Conservation (phyloP, 2,797 vertebrate genomes). For the Rhinoraja longicauda region DNA sequence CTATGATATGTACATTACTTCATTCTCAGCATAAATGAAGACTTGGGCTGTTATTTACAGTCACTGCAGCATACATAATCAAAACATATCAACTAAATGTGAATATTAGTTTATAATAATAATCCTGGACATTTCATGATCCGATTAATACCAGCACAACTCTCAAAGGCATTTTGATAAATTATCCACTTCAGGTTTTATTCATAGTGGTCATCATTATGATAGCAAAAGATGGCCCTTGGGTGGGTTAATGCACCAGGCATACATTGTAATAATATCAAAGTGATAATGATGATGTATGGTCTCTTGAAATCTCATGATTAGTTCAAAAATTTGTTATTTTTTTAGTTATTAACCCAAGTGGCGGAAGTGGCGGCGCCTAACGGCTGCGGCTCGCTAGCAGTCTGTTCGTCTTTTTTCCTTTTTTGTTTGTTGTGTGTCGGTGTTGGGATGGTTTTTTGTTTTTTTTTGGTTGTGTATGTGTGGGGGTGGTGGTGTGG, state of each 20-base stretch:
- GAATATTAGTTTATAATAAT: background rate
- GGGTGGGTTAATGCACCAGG: background rate
- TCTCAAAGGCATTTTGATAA: conserved; percentile 29
- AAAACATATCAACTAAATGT: background rate
- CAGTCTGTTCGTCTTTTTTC: too few relatives aligned
- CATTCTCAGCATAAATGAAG: background rate
- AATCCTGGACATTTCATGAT: background rate
- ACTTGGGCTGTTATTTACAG: background rate
- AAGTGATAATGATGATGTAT: background rate
- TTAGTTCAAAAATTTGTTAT: conserved; percentile 6
- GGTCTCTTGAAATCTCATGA: background rate
- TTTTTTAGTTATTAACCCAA: conserved; percentile 6
- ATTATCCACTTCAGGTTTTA: background rate
- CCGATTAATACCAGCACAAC: background rate
- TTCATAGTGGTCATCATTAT: conserved; percentile 12
- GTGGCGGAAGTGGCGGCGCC: too few relatives aligned
- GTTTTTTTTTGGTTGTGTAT: too few relatives aligned
- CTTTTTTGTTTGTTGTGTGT: too few relatives aligned
- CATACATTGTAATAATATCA: background rate
- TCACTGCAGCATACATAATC: background rate
- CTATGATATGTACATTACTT: background rate
- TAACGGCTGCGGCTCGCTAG: too few relatives aligned
- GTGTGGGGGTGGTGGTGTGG: too few relatives aligned
- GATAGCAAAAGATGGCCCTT: background rate
- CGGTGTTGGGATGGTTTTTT: too few relatives aligned